Evolutionary conservation across 2,797 vertebrate genomes (phyloP), one percentile per base, ranked within the genome.

Genomic region (Ataeniobius toweri): DNA sequence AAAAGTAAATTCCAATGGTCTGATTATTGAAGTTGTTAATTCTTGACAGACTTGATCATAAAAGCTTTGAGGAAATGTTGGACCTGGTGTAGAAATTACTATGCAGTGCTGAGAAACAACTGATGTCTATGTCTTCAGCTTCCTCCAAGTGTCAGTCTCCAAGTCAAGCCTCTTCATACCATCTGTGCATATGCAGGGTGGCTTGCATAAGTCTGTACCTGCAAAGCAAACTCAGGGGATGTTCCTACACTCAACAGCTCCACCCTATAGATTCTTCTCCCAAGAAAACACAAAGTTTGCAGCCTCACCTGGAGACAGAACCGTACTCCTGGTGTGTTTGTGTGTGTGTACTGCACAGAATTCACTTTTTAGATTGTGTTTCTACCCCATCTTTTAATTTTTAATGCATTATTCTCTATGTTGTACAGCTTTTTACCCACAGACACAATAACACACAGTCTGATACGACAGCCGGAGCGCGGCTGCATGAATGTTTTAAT

Each of bases 401-500:
- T 65, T 22, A 39, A 65, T 10, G 8, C 31, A 9, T 39, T 22
- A 36, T 9, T 14, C 31, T 39, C 18, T 28, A 36, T 65, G 36
- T 63, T 22, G 36, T 63, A 20, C 36, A 3, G 3, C 36, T 36
- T 63, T 65, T 2, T 28, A 22, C 81, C 67, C 61, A 85, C 74
- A 84, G 80, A 82, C 82, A 88, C 78, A 77, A 65, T 75, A 79
- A 84, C 31, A 65, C 61, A 6, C 59, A 67, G 3, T 9, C 63
- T 69, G 61, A 63, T 72, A 75, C 74, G 85, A 86, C 80, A 88
- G 85, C 69, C 82, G 79, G 83, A 89, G 83, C 55, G 18, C 81
- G 78, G 68, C 87, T 82, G 55, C 76, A 85, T 88, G 83, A 89
- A 90, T 91, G 88, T 92, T 89, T 89, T 82, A 88, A 82, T 81